A percentile compares a stretch with the other conserved stretches of the same genome.
phyloP scores from a whole-genome alignment of 2,113 vertebrate genomes.

The Gobio gobio region DNA sequence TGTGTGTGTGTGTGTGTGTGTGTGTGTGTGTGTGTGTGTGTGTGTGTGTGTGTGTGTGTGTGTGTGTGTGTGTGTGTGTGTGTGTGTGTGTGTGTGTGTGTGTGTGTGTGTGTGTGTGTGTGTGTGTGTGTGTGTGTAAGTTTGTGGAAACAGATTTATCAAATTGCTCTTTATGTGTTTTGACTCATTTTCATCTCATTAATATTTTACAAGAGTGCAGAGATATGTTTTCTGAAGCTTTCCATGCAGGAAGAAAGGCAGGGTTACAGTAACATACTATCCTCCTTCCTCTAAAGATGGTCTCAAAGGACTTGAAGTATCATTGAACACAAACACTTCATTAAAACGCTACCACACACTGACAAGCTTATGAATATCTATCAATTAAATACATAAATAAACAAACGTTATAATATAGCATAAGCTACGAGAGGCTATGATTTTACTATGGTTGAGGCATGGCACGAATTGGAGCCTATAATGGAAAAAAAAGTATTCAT shows the following conservation, averaged over 20 bases:
- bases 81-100: neutral
- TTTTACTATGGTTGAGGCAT: neutral
- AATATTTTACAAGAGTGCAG: conserved; percentile 31
- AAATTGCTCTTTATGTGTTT: conserved; percentile 42
- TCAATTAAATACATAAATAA: neutral
- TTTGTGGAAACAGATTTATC: conserved; percentile 27
- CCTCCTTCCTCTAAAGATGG: conserved; percentile 2
- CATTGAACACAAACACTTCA: conserved; percentile 39
- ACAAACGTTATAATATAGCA: neutral
- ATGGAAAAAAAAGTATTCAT: neutral
- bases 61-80: neutral
- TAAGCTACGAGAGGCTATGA: neutral
- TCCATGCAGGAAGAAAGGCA: conserved; percentile 9
- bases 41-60: neutral
- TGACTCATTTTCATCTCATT: conserved; percentile 44
- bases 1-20: neutral
- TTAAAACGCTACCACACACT: conserved; percentile 18
- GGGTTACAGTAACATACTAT: conserved; percentile 2
- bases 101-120: neutral
- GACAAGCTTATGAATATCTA: conserved; percentile 13
- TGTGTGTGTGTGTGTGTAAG: neutral
- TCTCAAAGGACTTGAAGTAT: conserved; percentile 15
- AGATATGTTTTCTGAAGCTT: conserved; percentile 23
- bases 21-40: neutral
- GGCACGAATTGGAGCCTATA: neutral